These are phyloP conservation scores for Somateria mollissima DNA, from an alignment of 2,797 vertebrate genomes.

Conservation along the genomic window DNA sequence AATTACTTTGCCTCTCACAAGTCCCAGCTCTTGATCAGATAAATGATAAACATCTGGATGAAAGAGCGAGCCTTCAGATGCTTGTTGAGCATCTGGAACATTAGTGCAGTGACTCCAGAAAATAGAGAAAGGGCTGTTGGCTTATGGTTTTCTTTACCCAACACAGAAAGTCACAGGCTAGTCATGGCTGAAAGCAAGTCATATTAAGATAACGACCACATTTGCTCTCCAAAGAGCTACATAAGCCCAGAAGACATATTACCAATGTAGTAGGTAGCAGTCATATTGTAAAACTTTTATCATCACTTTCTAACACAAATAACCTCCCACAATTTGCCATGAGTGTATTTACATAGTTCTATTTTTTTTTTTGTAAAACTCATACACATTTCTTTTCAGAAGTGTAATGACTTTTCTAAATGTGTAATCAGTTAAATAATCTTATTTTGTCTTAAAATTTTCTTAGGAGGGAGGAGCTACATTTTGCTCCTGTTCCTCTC, in stretches of 20 bases:
- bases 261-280: neutral
- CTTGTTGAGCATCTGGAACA: neutral
- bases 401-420: neutral
- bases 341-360: neutral
- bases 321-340: neutral
- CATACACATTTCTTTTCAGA: neutral
- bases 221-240: neutral
- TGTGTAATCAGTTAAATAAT: neutral
- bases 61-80: neutral
- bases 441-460: neutral
- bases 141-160: neutral
- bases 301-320: neutral
- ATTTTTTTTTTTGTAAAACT: neutral
- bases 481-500: neutral
- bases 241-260: neutral
- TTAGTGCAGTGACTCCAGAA: neutral
- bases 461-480: neutral
- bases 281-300: neutral
- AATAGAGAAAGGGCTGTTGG: neutral
- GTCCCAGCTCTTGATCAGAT: neutral
- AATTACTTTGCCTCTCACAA: neutral
- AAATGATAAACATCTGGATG: conserved; percentile 14
- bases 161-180: neutral
- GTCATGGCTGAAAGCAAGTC: neutral
- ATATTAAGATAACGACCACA: neutral